Base-by-base conservation (phyloP, 2,113 vertebrate genomes). In the Semnornis frantzii region DNA sequence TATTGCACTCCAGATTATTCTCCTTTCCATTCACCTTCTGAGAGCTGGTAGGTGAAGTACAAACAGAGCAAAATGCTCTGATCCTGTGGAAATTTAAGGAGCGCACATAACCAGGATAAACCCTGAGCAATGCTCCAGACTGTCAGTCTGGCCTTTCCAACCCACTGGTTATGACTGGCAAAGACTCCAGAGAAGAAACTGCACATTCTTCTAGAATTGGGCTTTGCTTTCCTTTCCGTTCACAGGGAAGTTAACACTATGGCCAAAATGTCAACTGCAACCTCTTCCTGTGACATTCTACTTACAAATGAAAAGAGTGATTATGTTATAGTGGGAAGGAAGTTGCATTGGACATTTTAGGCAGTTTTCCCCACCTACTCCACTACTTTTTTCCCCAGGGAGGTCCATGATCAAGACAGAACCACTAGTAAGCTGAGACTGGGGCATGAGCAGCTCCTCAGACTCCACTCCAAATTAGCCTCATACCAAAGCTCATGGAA, bases 351-450 rank as follows among this genome's bases (percentile, higher is more conserved):
- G 64, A 7, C 12, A 39, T 44, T 65, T 66, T 60, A 82, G 37
- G 37, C 19, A 46, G 13, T 30, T 82, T 28, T 19, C 9, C 44
- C 23, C 14, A 42, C 48, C 20, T 30, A 34, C 5, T 14, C 37
- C 10, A 3, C 24, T 72, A 24, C 31, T 13, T 10, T 76, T 76
- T 58, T 65, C 44, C 30, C 12, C 44, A 21, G 6, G 8, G 6
- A 71, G 15, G 19, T 20, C 27, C 34, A 10, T 25, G 8, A 28
- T 52, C 54, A 37, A 55, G 28, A 15, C 24, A 52, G 5, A 66
- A 72, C 9, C 2, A 12, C 19, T 0, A 1, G 34, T 0, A 1
- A 70, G 18, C 27, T 5, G 5, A 59, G 59, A 9, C 25, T 46
- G 3, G 9, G 33, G 7, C 42, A 44, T 8, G 5, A 10, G 16